phyloP scores from a whole-genome alignment of 2,888 invertebrate species.

The Hydraecia micacea region DNA sequence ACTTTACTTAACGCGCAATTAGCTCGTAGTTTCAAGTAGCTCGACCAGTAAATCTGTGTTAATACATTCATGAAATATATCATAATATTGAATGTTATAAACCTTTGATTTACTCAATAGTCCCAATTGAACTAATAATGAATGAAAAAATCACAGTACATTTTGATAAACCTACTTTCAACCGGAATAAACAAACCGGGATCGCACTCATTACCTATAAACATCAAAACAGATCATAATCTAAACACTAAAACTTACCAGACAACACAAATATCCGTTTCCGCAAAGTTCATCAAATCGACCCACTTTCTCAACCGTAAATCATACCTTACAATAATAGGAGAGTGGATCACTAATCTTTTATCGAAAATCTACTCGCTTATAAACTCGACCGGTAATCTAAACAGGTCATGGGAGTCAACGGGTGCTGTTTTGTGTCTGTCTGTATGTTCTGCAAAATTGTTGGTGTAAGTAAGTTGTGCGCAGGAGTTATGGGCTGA shows the following conservation, averaged over 20 bases:
- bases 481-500: conserved; percentile 57
- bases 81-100: too few species aligned
- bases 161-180: conserved; percentile 17
- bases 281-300: conserved; percentile 62
- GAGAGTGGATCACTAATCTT: conserved; percentile 42
- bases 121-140: background rate
- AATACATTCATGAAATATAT: background rate
- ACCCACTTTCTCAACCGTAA: conserved; percentile 63
- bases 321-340: conserved; percentile 61
- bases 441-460: conserved; percentile 71
- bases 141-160: background rate
- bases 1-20: background rate
- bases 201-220: conserved; percentile 30
- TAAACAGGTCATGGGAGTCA: conserved; percentile 67
- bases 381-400: conserved; percentile 57
- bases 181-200: conserved; percentile 46
- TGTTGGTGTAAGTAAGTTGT: conserved; percentile 48
- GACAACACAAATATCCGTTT: conserved; percentile 60
- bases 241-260: conserved; percentile 52
- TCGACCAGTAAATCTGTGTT: background rate
- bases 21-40: too few species aligned
- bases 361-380: conserved; percentile 55
- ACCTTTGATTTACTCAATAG: background rate
- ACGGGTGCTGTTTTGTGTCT: conserved; percentile 77
- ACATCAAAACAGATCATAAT: conserved; percentile 44